Conservation (phyloP, 2,888 invertebrate genomes). For the Acanthosepion lycidas region DNA sequence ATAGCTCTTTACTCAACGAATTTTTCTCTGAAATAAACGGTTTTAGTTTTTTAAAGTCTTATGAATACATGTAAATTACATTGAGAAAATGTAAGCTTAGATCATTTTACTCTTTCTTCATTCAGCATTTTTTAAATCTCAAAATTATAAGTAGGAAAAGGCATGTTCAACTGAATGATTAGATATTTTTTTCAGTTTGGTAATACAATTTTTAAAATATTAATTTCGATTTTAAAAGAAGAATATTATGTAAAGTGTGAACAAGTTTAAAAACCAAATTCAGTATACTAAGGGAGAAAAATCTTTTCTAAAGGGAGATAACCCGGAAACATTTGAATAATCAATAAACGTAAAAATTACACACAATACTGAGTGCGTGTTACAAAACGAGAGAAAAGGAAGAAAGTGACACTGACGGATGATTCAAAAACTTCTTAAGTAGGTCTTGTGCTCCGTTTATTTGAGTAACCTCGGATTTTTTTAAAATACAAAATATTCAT, state of each 20-base stretch:
- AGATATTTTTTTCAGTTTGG: neutral
- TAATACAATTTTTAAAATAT: neutral
- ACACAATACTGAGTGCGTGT: neutral
- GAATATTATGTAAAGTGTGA: no score
- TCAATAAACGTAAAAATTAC: neutral
- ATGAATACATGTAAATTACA: no score
- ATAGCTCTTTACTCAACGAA: no score
- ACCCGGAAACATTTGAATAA: neutral
- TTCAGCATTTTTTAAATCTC: neutral
- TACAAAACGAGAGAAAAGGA: neutral
- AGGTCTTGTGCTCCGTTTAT: no score
- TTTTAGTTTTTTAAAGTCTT: no score
- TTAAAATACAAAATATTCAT: no score
- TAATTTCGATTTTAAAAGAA: neutral
- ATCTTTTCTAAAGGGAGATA: neutral
- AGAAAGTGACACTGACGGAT: neutral
- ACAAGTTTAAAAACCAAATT: neutral
- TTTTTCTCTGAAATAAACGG: no score
- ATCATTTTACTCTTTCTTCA: no score
- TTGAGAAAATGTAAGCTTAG: no score
- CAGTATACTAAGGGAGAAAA: neutral
- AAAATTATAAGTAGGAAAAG: neutral
- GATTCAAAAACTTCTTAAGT: no score
- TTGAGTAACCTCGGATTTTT: no score
- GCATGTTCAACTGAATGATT: neutral